Evolutionary conservation across 2,113 vertebrate species (phyloP).

Genomic region (Brachyhypopomus occidentalis): DNA sequence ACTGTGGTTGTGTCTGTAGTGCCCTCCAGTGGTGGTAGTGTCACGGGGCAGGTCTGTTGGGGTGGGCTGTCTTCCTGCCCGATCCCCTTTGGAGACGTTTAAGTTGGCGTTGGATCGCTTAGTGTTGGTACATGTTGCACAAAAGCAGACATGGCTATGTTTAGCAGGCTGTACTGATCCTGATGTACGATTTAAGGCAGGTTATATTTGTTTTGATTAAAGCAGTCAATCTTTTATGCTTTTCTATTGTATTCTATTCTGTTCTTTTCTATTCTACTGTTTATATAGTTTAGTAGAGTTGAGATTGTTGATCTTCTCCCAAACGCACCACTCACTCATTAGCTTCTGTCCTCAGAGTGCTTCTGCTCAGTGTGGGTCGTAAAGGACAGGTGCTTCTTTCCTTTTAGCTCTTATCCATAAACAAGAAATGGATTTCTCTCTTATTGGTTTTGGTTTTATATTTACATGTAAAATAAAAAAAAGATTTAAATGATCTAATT

Average conservation of each 20-base stretch:
- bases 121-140: slow-evolving; percentile 58
- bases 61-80: slow-evolving; percentile 65
- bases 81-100: slow-evolving; percentile 62
- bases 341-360: slow-evolving; percentile 70
- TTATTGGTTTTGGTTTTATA: no score
- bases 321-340: slow-evolving; percentile 61
- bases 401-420: slow-evolving; percentile 71
- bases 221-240: background rate
- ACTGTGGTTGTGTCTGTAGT: slow-evolving; percentile 47
- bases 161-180: background rate
- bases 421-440: background rate
- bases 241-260: background rate
- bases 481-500: background rate
- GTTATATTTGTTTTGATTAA: background rate
- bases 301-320: background rate
- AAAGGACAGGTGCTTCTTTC: slow-evolving; percentile 73
- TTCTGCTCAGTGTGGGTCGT: slow-evolving; percentile 73
- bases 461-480: no score
- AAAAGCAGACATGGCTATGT: slow-evolving; percentile 4
- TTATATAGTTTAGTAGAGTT: no score
- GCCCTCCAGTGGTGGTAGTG: slow-evolving; percentile 57
- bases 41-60: slow-evolving; percentile 61
- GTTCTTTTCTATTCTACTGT: background rate
- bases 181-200: background rate
- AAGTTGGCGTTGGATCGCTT: slow-evolving; percentile 68